Evolutionary conservation across 2,113 vertebrate genomes (phyloP).

Genomic region (Percina caprodes): DNA sequence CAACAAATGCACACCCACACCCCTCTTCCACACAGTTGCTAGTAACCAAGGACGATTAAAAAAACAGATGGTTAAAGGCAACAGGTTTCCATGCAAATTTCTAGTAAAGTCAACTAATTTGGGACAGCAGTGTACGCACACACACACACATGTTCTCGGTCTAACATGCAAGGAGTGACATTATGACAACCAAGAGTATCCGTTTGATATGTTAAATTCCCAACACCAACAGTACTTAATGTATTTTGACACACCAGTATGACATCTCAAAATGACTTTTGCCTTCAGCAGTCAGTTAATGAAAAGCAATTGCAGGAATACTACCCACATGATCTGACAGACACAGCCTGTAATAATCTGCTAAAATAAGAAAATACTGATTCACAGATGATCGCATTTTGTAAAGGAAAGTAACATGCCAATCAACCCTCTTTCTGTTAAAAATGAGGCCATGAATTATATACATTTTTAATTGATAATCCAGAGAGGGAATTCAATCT

Average conservation of each 20-base stretch:
- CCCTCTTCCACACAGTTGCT: too few relatives aligned
- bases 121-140: not conserved
- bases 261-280: constrained; percentile 3
- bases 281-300: not conserved
- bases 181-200: not conserved
- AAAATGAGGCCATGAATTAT: not conserved
- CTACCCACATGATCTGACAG: not conserved
- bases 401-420: not conserved
- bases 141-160: not conserved
- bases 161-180: not conserved
- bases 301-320: not conserved
- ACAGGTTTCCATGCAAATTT: too few relatives aligned
- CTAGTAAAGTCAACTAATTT: too few relatives aligned
- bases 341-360: not conserved
- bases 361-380: not conserved
- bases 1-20: too few relatives aligned
- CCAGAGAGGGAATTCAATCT: constrained; percentile 8
- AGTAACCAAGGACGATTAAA: too few relatives aligned
- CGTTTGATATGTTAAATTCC: not conserved
- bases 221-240: not conserved
- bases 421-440: not conserved
- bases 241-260: not conserved
- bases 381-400: not conserved
- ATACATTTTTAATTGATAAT: constrained; percentile 11
- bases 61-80: too few relatives aligned